phyloP scores from a whole-genome alignment of 1,140 invertebrate species.

The Myzus persicae region DNA sequence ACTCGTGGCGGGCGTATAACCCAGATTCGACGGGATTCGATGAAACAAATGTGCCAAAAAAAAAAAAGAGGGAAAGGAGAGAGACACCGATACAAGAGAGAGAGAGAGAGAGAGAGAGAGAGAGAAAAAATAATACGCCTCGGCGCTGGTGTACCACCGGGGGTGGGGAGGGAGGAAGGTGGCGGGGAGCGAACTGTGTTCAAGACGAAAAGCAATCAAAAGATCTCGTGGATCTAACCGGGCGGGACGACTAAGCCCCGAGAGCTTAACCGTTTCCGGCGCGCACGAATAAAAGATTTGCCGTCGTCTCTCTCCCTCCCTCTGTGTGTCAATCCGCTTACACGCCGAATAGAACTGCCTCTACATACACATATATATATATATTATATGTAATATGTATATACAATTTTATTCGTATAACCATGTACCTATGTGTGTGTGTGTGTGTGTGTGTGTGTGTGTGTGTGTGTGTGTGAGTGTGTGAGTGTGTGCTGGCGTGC shows the following conservation, averaged over 20 bases:
- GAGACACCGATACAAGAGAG: not conserved
- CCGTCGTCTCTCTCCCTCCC: not conserved
- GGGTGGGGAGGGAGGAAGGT: too few species aligned
- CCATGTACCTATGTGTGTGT: not conserved
- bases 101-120: not conserved
- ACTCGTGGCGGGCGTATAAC: not conserved
- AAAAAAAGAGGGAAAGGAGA: constrained; percentile 9
- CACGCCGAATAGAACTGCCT: not conserved
- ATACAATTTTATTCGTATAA: not conserved
- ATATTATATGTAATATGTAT: too few species aligned
- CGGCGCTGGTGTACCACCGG: not conserved
- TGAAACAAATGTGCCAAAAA: constrained; percentile 47
- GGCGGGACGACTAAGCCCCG: constrained; percentile 51
- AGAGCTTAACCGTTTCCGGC: constrained; percentile 55
- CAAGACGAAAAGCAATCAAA: constrained; percentile 56
- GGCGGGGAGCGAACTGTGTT: constrained; percentile 24
- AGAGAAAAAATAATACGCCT: not conserved
- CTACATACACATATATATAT: not conserved
- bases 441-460: not conserved
- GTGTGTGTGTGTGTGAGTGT: not conserved
- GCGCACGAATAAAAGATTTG: constrained; percentile 54
- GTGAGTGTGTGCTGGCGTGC: not conserved
- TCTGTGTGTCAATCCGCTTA: constrained; percentile 45
- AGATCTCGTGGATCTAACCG: constrained; percentile 51
- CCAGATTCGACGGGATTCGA: constrained; percentile 26